Percentiles rank a stretch among this genome's conserved stretches.
Evolutionary conservation across 35 echinoderm and acorn worm species (phyloP).

Genomic region (Acanthaster planci): DNA sequence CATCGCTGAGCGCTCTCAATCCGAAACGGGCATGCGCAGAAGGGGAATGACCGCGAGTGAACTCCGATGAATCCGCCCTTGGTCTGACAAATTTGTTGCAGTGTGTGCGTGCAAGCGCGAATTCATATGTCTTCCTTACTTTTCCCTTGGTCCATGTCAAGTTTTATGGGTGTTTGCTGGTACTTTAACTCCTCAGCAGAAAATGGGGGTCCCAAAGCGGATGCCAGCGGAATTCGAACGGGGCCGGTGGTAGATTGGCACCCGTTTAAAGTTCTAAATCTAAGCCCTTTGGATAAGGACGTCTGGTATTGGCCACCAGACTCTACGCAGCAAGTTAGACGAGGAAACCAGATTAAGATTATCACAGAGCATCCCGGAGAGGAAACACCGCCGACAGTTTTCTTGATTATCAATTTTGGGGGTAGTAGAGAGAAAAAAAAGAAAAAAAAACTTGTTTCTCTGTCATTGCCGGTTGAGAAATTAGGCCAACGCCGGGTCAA

Average conservation of each 20-base stretch:
- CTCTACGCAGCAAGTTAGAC: not conserved
- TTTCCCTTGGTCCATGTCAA: not conserved
- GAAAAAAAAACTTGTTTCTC: constrained; percentile 1
- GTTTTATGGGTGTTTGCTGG: too few species aligned
- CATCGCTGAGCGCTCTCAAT: not conserved
- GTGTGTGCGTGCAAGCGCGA: not conserved
- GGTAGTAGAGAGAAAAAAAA: too few species aligned
- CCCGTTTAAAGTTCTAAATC: too few species aligned
- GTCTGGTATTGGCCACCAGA: too few species aligned
- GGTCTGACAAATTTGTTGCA: constrained; percentile 12
- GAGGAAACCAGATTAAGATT: constrained; percentile 16
- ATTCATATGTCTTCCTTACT: not conserved
- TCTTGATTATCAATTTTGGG: not conserved
- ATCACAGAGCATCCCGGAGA: constrained; percentile 5
- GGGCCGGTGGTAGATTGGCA: too few species aligned
- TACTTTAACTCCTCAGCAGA: too few species aligned
- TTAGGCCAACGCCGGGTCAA: constrained; percentile 20
- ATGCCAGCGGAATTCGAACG: too few species aligned
- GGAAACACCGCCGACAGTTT: constrained; percentile 17
- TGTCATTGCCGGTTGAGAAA: constrained; percentile 30
- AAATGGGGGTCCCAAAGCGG: too few species aligned
- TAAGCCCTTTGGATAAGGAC: too few species aligned
- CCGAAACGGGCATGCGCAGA: constrained; percentile 15
- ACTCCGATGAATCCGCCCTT: not conserved
- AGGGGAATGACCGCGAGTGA: constrained; percentile 21